Evolutionary conservation across 2,113 vertebrate genomes (phyloP).

Genomic region (Halcyon senegalensis): DNA sequence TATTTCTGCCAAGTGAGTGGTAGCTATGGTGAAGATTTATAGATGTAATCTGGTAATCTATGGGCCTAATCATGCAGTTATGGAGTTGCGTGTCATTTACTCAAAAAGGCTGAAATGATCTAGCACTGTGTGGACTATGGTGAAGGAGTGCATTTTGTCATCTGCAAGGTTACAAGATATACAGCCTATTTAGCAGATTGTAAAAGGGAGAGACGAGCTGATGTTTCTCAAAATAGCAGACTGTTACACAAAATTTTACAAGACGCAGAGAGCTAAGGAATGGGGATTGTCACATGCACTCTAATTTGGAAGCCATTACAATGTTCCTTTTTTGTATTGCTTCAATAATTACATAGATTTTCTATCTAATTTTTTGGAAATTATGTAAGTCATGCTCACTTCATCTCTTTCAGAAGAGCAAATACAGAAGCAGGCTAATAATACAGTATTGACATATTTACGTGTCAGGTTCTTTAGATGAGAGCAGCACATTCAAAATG

Average conservation of each 20-base stretch:
- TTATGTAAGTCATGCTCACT: neutral
- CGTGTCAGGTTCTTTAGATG: neutral
- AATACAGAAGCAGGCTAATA: conserved; percentile 14
- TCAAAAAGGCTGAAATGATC: conserved; percentile 59
- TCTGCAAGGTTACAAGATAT: conserved; percentile 58
- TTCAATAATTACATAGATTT: conserved; percentile 26
- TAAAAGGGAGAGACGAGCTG: conserved; percentile 15
- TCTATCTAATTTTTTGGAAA: neutral
- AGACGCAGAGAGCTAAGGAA: neutral
- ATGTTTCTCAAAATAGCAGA: conserved; percentile 38
- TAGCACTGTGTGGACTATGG: conserved; percentile 35
- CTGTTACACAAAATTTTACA: neutral
- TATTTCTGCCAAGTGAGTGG: conserved; percentile 31
- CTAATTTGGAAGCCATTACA: neutral
- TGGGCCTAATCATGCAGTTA: conserved; percentile 54
- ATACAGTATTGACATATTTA: conserved; percentile 9
- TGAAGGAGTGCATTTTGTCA: conserved; percentile 64
- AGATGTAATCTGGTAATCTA: conserved; percentile 52
- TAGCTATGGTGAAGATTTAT: conserved; percentile 65
- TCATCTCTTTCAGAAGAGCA: neutral
- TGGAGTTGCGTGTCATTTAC: conserved; percentile 47
- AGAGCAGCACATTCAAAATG: neutral
- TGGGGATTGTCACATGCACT: neutral
- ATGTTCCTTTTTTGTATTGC: neutral
- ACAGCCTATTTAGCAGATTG: conserved; percentile 53